phyloP scores from a whole-genome alignment of 2,888 invertebrate genomes.

The Xylota segnis region DNA sequence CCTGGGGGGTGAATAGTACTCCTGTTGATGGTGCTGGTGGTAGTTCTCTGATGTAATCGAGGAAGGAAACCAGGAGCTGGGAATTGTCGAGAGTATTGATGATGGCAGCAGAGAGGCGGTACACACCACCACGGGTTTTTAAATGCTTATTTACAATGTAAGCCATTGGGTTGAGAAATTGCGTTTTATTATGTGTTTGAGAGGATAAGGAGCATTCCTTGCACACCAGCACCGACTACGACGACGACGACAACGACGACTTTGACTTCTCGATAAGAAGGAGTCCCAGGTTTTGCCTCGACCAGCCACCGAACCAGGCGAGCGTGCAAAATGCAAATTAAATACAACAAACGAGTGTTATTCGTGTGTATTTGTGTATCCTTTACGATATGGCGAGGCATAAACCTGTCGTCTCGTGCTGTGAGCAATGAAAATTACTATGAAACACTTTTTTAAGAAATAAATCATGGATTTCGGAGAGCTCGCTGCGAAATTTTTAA shows the following conservation, averaged over 20 bases:
- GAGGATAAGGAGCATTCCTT: slow-evolving; percentile 68
- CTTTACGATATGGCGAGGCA: slow-evolving; percentile 64
- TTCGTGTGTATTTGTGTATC: slow-evolving; percentile 44
- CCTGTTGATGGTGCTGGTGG: slow-evolving; percentile 21
- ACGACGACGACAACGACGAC: neutral
- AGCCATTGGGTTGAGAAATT: slow-evolving; percentile 75
- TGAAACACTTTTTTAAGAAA: slow-evolving; percentile 71
- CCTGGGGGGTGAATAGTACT: neutral
- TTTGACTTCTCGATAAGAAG: slow-evolving; percentile 11
- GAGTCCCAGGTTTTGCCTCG: slow-evolving; percentile 7
- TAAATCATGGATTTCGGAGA: slow-evolving; percentile 74
- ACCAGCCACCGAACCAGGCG: slow-evolving; percentile 13
- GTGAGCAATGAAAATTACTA: slow-evolving; percentile 73
- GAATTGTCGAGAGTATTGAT: slow-evolving; percentile 70
- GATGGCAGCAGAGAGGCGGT: slow-evolving; percentile 20
- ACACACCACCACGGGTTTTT: slow-evolving; percentile 32
- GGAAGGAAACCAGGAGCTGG: slow-evolving; percentile 70
- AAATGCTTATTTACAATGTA: slow-evolving; percentile 76
- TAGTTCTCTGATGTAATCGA: slow-evolving; percentile 66
- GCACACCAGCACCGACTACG: slow-evolving; percentile 7
- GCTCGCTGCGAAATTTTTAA: slow-evolving; percentile 72
- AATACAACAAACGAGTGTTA: slow-evolving; percentile 57
- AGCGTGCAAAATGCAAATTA: slow-evolving; percentile 73
- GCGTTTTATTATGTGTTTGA: slow-evolving; percentile 75
- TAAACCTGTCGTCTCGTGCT: slow-evolving; percentile 73